These are phyloP conservation scores for Hapalemur alaotrensis DNA, from an alignment of 2,797 vertebrate genomes.

Conservation along the genomic window DNA sequence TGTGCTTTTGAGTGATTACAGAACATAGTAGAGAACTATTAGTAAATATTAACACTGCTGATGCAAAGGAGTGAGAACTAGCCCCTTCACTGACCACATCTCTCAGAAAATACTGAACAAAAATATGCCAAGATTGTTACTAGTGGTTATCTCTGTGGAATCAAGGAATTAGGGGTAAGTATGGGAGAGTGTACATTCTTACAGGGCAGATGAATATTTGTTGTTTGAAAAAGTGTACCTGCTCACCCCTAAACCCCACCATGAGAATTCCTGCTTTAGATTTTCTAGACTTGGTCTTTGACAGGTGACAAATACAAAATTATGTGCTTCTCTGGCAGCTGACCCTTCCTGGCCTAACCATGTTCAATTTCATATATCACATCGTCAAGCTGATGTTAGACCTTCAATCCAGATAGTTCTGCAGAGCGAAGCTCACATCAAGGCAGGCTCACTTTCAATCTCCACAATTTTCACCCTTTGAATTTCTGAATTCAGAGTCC, in stretches of 20 bases:
- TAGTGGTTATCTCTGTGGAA: not conserved
- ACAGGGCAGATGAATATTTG: not conserved
- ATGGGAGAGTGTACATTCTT: not conserved
- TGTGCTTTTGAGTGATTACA: not conserved
- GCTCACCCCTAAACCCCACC: too few relatives aligned
- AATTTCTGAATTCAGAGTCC: constrained; percentile 4
- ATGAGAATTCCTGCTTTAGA: not conserved
- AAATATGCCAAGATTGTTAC: not conserved
- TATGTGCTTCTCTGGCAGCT: not conserved
- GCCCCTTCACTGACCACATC: not conserved
- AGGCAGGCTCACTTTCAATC: not conserved
- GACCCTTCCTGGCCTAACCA: not conserved
- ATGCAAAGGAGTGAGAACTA: not conserved
- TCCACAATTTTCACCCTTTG: not conserved
- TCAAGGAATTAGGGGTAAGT: not conserved
- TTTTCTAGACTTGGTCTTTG: constrained; percentile 21
- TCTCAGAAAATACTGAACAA: not conserved
- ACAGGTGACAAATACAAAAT: not conserved
- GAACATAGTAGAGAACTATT: not conserved
- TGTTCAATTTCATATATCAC: constrained; percentile 3
- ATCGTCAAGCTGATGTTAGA: not conserved
- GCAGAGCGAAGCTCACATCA: not conserved
- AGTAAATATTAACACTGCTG: not conserved
- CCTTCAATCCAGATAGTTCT: not conserved
- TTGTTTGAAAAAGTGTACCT: not conserved